Evolutionary conservation across 2,113 vertebrate genomes (phyloP), one percentile per base, ranked within the genome.

Genomic region (Nothoprocta pentlandii): DNA sequence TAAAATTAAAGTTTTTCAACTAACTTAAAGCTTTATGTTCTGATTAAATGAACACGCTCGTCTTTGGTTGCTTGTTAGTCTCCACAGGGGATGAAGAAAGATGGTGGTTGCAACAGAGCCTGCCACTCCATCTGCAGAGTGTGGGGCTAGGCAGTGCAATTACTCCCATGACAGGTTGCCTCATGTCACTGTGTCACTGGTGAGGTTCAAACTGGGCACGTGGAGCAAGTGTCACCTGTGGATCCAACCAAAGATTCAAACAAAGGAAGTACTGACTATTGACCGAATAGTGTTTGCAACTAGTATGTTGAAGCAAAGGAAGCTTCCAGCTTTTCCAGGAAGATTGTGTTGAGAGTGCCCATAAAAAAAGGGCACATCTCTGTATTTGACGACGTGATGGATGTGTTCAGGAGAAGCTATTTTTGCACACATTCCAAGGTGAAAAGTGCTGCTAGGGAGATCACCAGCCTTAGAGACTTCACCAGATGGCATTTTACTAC

Each of bases 401-500:
- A 22, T 12, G 2, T 28, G 39, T 53, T 75, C 34, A 69, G 42
- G 28, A 84, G 16, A 51, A 94, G 56, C 39, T 41, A 22, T 12
- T 68, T 26, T 44, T 85, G 49, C 76, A 74, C 34, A 53, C 5
- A 36, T 76, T 92, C 53, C 16, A 58, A 11, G 17, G 41, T 0
- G 3, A 76, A 85, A 81, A 5, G 9, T 53, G 44, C 5, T 21
- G 15, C 79, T 12, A 32, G 74, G 34, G 84, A 53, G 67, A 75
- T 20, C 26, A 36, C 67, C 87, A 80, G 19, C 16, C 12, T 41
- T 66, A 39, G 5, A 66, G 82, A 46, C 13, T 58, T 58, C 54
- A 49, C 9, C 1, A 12, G 25, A 15, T 16, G 69, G 6, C 53
- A 53, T 34, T 69, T 85, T 34, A 46, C 0, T 0, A 4, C 20